Conservation (phyloP, 1,140 invertebrate species). For the Oryctes rhinoceros region DNA sequence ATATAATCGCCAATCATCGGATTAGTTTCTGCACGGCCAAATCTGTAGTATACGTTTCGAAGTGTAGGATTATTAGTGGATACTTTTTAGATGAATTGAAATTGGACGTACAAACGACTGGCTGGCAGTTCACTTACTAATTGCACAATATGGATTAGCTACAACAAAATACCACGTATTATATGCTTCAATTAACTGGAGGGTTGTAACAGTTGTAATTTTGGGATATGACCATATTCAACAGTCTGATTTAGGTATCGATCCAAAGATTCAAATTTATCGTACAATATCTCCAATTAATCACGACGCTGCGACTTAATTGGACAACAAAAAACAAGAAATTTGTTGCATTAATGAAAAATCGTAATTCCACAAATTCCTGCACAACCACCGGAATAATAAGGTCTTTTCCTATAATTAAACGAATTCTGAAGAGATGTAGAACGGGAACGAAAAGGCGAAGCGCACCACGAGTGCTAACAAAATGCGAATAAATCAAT, state of each 20-base stretch:
- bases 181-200: too few relatives aligned
- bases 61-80: not conserved
- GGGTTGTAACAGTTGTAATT: too few relatives aligned
- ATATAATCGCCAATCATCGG: not conserved
- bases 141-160: too few relatives aligned
- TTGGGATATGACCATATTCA: too few relatives aligned
- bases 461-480: not conserved
- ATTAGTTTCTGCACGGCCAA: not conserved
- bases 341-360: conserved; percentile 26
- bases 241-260: too few relatives aligned
- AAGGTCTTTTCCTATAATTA: conserved; percentile 36
- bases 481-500: conserved; percentile 30
- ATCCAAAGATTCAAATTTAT: not conserved
- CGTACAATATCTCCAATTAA: not conserved
- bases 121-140: too few relatives aligned
- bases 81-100: too few relatives aligned
- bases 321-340: not conserved
- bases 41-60: not conserved
- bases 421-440: conserved; percentile 11
- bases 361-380: conserved; percentile 18
- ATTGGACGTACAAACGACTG: too few relatives aligned
- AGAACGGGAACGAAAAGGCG: not conserved
- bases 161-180: too few relatives aligned
- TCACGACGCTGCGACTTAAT: not conserved
- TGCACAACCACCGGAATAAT: not conserved